phyloP scores from a whole-genome alignment of 2,888 invertebrate genomes.

The Caenorhabditis sp. region DNA sequence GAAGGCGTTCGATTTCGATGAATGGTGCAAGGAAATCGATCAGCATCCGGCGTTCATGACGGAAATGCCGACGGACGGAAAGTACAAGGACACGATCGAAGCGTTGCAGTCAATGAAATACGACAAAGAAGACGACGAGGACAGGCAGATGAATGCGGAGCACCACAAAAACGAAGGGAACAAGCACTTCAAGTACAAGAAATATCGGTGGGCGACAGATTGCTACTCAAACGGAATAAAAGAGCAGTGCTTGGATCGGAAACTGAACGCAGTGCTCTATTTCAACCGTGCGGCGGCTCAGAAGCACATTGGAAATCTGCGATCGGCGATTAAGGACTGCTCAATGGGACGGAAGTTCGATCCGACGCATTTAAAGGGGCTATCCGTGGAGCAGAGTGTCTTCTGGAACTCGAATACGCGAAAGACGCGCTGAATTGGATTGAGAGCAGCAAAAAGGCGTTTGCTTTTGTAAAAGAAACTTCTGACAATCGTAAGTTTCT shows the following conservation, averaged over 20 bases:
- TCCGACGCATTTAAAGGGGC: slow-evolving; percentile 81
- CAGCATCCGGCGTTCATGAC: slow-evolving; percentile 78
- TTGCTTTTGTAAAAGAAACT: slow-evolving; percentile 60
- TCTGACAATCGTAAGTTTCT: slow-evolving; percentile 48
- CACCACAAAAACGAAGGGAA: slow-evolving; percentile 97
- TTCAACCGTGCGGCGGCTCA: slow-evolving; percentile 94
- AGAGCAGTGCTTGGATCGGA: slow-evolving; percentile 85
- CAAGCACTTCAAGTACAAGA: slow-evolving; percentile 93
- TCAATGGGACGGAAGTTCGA: slow-evolving; percentile 85
- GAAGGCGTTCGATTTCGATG: slow-evolving; percentile 77
- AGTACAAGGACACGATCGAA: slow-evolving; percentile 72
- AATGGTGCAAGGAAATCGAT: slow-evolving; percentile 76
- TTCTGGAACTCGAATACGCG: slow-evolving; percentile 70
- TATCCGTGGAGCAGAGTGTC: slow-evolving; percentile 80
- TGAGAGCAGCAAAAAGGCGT: slow-evolving; percentile 54
- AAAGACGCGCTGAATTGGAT: slow-evolving; percentile 70
- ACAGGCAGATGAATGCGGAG: slow-evolving; percentile 85
- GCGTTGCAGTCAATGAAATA: slow-evolving; percentile 91
- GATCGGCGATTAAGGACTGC: slow-evolving; percentile 84
- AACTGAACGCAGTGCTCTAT: slow-evolving; percentile 88
- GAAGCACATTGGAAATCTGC: slow-evolving; percentile 84
- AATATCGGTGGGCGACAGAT: slow-evolving; percentile 89
- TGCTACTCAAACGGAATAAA: slow-evolving; percentile 91
- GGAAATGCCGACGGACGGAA: slow-evolving; percentile 67
- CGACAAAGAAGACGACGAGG: slow-evolving; percentile 82